A percentile compares a stretch with the other conserved stretches of the same genome.
Conservation (phyloP, 2,113 vertebrate species). For the Cyanoliseus patagonus region DNA sequence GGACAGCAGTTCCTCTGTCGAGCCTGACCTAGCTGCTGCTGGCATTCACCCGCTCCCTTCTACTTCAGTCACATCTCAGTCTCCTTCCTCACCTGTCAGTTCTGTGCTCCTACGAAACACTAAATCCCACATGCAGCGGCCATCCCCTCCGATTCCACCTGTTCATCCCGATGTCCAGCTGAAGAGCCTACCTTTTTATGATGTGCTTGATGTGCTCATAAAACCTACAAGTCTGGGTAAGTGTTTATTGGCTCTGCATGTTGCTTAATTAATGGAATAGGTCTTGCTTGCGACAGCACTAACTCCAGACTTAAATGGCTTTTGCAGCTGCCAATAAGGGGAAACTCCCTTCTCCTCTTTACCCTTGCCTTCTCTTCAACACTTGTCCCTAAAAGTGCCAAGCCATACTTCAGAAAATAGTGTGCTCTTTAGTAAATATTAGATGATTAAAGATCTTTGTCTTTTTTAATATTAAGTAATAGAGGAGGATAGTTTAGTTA, state of each 20-base stretch:
- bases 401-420: not conserved
- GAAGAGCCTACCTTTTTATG: conserved; percentile 93
- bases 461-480: not conserved
- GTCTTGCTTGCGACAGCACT: not conserved
- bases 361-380: not conserved
- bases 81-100: conserved; percentile 73
- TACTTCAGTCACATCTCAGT: conserved; percentile 71
- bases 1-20: conserved; percentile 72
- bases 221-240: conserved; percentile 96
- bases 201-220: conserved; percentile 93
- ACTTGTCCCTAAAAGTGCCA: not conserved
- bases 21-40: conserved; percentile 70
- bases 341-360: not conserved
- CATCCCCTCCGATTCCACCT: conserved; percentile 85
- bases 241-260: conserved; percentile 1
- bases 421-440: not conserved
- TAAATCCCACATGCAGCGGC: conserved; percentile 86
- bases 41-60: conserved; percentile 76
- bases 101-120: conserved; percentile 77
- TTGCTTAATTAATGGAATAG: not conserved
- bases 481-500: not conserved
- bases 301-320: not conserved
- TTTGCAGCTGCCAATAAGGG: not conserved
- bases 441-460: not conserved
- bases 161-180: conserved; percentile 96